A percentile compares a stretch with the other conserved stretches of the same genome.
phyloP scores from a whole-genome alignment of 2,113 vertebrate genomes.

The Porphyrio hochstetteri region DNA sequence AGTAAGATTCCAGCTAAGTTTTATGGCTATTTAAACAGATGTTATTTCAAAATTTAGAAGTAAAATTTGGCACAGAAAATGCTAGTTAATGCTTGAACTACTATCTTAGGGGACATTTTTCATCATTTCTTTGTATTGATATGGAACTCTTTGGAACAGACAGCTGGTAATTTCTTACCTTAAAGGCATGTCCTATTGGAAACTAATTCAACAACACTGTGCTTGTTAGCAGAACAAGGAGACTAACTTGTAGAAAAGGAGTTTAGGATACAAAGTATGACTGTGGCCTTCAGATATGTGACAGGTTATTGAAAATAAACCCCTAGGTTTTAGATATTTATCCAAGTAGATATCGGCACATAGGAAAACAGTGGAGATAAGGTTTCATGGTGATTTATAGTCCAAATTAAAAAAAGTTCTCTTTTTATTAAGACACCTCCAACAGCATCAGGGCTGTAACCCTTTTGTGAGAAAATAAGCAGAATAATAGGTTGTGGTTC shows the following conservation, averaged over 20 bases:
- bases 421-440: neutral
- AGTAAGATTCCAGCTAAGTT: neutral
- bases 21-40: neutral
- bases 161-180: neutral
- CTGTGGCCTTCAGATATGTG: neutral
- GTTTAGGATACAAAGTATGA: neutral
- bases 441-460: neutral
- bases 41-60: slow-evolving; percentile 9
- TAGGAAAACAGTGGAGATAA: neutral
- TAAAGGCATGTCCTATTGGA: neutral
- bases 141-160: neutral
- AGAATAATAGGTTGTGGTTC: neutral
- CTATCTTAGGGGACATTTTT: neutral
- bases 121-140: neutral
- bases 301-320: slow-evolving; percentile 2
- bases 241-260: neutral
- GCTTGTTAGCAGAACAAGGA: neutral
- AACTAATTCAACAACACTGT: neutral
- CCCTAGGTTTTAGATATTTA: neutral
- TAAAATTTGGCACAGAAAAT: neutral
- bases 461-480: neutral
- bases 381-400: neutral
- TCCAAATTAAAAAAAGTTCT: neutral
- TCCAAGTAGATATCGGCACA: neutral
- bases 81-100: neutral